A percentile compares a stretch with the other conserved stretches of the same genome.
Conservation (phyloP, 2,888 invertebrate genomes). For the Malacosoma neustria region DNA sequence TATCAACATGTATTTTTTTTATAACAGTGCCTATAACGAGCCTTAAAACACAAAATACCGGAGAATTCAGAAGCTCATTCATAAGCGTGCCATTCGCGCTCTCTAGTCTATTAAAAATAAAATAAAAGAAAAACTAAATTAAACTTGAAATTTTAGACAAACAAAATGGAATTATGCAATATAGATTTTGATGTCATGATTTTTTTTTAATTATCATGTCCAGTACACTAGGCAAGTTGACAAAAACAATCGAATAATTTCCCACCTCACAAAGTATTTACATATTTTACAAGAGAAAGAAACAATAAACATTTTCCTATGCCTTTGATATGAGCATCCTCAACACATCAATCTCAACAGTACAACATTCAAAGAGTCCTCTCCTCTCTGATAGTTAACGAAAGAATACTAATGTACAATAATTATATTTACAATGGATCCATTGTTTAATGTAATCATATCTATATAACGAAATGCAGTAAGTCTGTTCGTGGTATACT, state of each 20-base stretch:
- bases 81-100: too few relatives aligned
- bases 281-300: slow-evolving; percentile 68
- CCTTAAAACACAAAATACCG: too few relatives aligned
- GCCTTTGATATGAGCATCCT: slow-evolving; percentile 67
- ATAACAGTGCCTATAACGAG: too few relatives aligned
- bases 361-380: slow-evolving; percentile 25
- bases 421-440: slow-evolving; percentile 40
- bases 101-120: too few relatives aligned
- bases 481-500: not conserved
- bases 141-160: too few relatives aligned
- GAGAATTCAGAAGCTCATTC: too few relatives aligned
- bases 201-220: too few relatives aligned
- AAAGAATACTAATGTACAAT: slow-evolving; percentile 34
- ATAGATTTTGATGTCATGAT: too few relatives aligned
- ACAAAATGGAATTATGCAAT: too few relatives aligned
- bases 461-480: not conserved
- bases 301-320: slow-evolving; percentile 62
- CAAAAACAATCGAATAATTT: slow-evolving; percentile 38
- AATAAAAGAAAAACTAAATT: too few relatives aligned
- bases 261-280: slow-evolving; percentile 54
- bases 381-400: slow-evolving; percentile 18
- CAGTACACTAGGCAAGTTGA: slow-evolving; percentile 36
- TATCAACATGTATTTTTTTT: too few relatives aligned
- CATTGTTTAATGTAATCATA: not conserved
- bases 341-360: slow-evolving; percentile 43